These are phyloP conservation scores for Silurus meridionalis DNA, from an alignment of 2,113 vertebrate species.

Conservation along the genomic window DNA sequence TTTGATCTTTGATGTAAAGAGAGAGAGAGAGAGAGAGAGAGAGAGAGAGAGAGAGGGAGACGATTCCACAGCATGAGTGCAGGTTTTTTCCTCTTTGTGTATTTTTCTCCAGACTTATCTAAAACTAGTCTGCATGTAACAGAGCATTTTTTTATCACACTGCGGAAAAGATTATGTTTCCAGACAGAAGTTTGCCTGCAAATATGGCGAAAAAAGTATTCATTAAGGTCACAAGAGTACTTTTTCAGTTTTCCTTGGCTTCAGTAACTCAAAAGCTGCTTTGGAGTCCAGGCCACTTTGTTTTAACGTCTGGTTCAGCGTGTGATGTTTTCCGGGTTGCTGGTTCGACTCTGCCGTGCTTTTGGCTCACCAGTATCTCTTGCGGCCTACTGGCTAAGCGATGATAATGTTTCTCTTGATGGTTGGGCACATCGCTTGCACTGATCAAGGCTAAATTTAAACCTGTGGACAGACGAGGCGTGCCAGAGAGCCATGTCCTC, in stretches of 20 bases:
- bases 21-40: neutral
- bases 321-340: conserved; percentile 4
- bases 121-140: neutral
- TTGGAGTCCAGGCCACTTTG: conserved; percentile 1
- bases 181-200: neutral
- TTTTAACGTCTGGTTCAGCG: conserved; percentile 11
- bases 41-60: conserved; percentile 34
- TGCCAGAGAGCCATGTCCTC: conserved; percentile 62
- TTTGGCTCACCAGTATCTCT: conserved; percentile 48
- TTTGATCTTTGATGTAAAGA: conserved; percentile 57
- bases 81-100: neutral
- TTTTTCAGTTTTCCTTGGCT: conserved; percentile 23
- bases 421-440: conserved; percentile 42
- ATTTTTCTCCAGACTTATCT: conserved; percentile 9
- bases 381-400: conserved; percentile 28
- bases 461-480: conserved; percentile 72
- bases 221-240: neutral
- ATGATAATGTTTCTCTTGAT: conserved; percentile 54
- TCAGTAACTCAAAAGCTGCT: neutral
- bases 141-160: neutral
- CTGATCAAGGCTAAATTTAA: conserved; percentile 73
- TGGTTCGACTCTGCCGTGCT: neutral
- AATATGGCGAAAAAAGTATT: neutral
- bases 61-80: conserved; percentile 27
- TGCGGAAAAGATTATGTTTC: neutral